Evolutionary conservation across 1,140 invertebrate species (phyloP), one percentile per base, ranked within the genome.

Genomic region (Neodiprion virginianus): DNA sequence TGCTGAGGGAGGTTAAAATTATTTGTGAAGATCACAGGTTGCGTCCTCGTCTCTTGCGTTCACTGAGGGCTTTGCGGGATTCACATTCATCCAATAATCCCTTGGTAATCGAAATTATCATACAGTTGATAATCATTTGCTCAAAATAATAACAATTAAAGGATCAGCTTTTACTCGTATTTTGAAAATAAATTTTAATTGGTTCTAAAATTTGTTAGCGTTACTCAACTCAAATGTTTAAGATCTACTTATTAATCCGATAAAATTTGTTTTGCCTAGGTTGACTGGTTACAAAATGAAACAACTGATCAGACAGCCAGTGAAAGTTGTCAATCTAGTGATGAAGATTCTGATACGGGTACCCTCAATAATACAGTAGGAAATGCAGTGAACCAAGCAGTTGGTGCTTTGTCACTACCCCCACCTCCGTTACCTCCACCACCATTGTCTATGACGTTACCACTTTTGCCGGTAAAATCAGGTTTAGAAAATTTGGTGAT

Each of bases 11-110:
- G 82, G 84, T 93, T 53, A 92, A 92, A 78, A 82, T 90, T 49
- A 90, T 93, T 48, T 92, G 91, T 77, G 92, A 92, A 7, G 93
- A 93, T 80, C 88, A 91, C n/a, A 80, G 80, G 76, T 82, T 93
- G 47, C 83, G 93, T 47, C 89, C 92, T 72, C 89, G 89, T 77
- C 89, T 92, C 8, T 81, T 93, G 65, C 91, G 91, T 76, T 91
- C 91, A 0, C 89, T 93, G 50, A 90, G 92, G 73, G 86, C 88
- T 61, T 72, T 86, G 9, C 84, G 83, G 61, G 81, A 80, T 65
- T 77, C 78, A 17, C 79, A 81, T 72, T 74, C 79, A 28, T 61
- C 76, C 48, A 80, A 76, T 48, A 83, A 82, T 79, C 76, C 81
- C 65, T 72, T 83, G 78, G 84, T 85, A 74, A 71, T 78, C 77